Conservation (phyloP, 2,888 invertebrate genomes). For the Cecidostiba fungosa region DNA sequence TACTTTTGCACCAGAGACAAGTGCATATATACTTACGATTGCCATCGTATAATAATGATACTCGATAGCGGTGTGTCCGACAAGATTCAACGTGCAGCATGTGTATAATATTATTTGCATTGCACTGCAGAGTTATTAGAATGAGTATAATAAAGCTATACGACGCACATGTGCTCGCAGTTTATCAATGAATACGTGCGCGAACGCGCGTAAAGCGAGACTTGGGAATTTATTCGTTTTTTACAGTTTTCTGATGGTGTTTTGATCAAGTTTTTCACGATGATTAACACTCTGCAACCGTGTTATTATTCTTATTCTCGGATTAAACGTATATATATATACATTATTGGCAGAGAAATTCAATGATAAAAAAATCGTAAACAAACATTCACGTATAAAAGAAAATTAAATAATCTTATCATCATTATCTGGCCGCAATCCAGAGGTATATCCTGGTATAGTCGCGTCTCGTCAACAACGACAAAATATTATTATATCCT, state of each 20-base stretch:
- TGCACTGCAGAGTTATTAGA: not conserved
- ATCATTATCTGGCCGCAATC: not conserved
- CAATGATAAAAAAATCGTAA: not conserved
- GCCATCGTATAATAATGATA: not conserved
- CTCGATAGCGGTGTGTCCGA: not conserved
- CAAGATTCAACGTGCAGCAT: not conserved
- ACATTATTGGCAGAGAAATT: too few species aligned
- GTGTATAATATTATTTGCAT: not conserved
- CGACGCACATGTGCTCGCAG: not conserved
- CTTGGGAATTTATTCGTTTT: too few species aligned
- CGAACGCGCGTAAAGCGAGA: not conserved
- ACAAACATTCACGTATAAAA: not conserved
- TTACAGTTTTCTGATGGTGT: too few species aligned
- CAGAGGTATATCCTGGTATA: too few species aligned
- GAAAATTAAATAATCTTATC: too few species aligned
- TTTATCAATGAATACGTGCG: slow-evolving; percentile 20
- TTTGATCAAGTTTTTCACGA: too few species aligned
- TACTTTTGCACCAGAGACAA: not conserved
- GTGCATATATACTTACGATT: too few species aligned
- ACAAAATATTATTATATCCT: too few species aligned
- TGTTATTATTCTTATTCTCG: too few species aligned
- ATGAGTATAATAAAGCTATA: not conserved
- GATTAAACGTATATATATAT: too few species aligned
- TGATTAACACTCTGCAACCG: too few species aligned
- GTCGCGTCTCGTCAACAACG: too few species aligned